Percentiles rank a stretch among this genome's conserved stretches.
phyloP scores from a whole-genome alignment of 2,113 vertebrate species.

The Physeter macrocephalus region DNA sequence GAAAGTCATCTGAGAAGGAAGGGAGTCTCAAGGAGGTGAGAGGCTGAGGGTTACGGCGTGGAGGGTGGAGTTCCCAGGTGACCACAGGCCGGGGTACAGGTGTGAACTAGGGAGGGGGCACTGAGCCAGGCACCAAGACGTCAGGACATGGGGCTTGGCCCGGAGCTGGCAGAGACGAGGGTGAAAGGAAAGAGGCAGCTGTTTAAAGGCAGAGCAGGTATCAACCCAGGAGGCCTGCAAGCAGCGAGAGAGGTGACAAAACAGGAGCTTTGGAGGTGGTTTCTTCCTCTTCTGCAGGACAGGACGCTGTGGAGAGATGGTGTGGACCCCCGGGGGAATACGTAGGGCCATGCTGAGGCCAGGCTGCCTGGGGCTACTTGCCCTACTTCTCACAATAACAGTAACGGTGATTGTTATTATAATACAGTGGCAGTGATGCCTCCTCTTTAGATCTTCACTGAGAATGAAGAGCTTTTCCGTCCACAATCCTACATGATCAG shows the following conservation, averaged over 20 bases:
- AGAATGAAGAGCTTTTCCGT: neutral
- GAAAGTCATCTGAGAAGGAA: neutral
- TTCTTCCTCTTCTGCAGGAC: neutral
- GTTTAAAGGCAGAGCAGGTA: neutral
- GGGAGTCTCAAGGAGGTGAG: neutral
- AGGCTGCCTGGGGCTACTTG: neutral
- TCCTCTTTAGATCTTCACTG: neutral
- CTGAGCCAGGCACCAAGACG: neutral
- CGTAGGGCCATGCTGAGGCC: neutral
- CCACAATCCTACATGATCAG: neutral
- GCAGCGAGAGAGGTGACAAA: neutral
- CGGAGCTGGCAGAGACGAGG: neutral
- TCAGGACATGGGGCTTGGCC: neutral
- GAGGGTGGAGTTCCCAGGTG: neutral
- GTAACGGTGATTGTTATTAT: rapidly evolving
- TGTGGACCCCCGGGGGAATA: neutral
- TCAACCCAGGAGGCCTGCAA: neutral
- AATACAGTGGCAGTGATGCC: rapidly evolving
- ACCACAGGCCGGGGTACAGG: neutral
- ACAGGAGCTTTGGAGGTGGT: neutral
- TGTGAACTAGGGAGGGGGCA: neutral
- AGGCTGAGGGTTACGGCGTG: neutral
- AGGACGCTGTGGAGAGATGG: rapidly evolving
- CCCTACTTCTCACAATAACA: neutral
- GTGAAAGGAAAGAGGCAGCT: neutral